Percentiles rank a stretch among this genome's conserved stretches.
Evolutionary conservation across 2,888 invertebrate genomes (phyloP).

Genomic region (Spicauda simplicius): DNA sequence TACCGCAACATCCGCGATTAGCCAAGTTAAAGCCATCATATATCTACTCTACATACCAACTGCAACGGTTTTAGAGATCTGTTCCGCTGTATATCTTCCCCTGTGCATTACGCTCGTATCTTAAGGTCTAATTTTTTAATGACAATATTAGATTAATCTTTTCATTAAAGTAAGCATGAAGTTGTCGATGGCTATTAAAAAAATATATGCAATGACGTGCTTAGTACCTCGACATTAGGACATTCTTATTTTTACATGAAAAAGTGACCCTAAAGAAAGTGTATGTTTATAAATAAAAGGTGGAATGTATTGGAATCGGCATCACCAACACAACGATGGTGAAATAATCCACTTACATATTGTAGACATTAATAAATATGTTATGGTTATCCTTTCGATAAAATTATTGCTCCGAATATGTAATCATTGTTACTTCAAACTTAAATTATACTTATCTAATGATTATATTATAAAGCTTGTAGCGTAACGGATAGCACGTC

Average conservation of each 20-base stretch:
- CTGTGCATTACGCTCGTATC: not conserved
- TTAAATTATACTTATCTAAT: not conserved
- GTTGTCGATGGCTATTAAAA: not conserved
- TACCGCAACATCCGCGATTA: too few relatives aligned
- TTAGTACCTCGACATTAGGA: too few relatives aligned
- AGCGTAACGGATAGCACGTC: not conserved
- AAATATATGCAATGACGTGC: not conserved
- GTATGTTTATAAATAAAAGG: too few relatives aligned
- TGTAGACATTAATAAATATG: not conserved
- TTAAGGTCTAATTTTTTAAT: not conserved
- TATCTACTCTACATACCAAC: not conserved
- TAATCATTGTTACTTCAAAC: slow-evolving; percentile 4
- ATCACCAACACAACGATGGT: not conserved
- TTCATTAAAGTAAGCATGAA: not conserved
- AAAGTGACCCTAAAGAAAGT: too few relatives aligned
- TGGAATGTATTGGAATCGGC: not conserved
- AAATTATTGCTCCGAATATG: slow-evolving; percentile 1
- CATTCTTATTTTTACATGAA: too few relatives aligned
- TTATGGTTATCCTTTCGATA: not conserved
- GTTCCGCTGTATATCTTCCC: not conserved
- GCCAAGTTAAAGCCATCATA: too few relatives aligned
- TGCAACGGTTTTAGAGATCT: not conserved
- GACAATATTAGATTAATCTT: not conserved
- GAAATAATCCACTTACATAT: not conserved
- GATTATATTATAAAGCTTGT: slow-evolving; percentile 14